Conservation (phyloP, 2,113 vertebrate species). For the Protobothrops flavoviridis region DNA sequence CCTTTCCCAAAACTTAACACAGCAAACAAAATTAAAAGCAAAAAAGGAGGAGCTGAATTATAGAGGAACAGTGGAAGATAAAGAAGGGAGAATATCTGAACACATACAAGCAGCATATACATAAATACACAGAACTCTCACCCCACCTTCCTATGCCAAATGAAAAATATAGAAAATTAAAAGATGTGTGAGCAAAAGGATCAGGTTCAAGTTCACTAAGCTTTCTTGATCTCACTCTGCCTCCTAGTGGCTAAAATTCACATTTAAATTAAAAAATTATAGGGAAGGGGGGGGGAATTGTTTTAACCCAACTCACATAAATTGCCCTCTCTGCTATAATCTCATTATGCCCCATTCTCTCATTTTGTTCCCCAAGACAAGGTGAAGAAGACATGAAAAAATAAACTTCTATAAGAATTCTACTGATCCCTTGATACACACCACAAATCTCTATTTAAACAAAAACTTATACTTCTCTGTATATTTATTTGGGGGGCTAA, state of each 20-base stretch:
- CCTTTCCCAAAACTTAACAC: conserved; percentile 20
- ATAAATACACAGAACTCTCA: conserved; percentile 24
- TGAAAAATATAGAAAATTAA: conserved; percentile 39
- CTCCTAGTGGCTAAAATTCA: conserved; percentile 85
- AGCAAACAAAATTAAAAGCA: conserved; percentile 65
- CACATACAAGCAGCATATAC: not conserved
- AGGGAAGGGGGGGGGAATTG: not conserved
- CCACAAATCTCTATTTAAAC: not conserved
- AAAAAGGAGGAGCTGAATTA: conserved; percentile 25
- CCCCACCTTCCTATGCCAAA: conserved; percentile 39
- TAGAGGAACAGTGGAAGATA: conserved; percentile 14
- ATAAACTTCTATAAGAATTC: not conserved
- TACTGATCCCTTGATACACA: not conserved
- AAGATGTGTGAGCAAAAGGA: conserved; percentile 73
- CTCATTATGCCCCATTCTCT: not conserved
- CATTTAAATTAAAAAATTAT: conserved; percentile 24
- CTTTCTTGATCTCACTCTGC: conserved; percentile 92
- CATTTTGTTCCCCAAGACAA: not conserved
- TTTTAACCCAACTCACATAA: conserved; percentile 3
- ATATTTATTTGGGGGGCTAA: too few species aligned
- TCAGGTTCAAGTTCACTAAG: conserved; percentile 84
- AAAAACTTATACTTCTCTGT: not conserved
- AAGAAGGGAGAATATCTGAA: conserved; percentile 6
- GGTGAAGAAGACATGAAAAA: not conserved
- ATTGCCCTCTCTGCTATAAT: not conserved